Conservation (phyloP, 2,888 invertebrate species). For the Nymphalis c-album region DNA sequence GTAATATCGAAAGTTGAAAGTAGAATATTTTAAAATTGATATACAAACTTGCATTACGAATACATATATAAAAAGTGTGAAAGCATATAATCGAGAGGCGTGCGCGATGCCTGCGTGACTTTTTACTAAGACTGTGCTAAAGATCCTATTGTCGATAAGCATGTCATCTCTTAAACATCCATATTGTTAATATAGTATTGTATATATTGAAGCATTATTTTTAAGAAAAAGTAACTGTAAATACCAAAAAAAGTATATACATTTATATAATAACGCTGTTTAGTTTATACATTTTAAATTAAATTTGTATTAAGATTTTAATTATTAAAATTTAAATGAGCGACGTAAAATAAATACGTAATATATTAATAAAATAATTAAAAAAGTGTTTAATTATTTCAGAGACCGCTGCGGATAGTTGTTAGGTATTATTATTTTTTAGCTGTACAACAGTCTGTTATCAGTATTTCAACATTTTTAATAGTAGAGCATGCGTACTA, state of each 20-base stretch:
- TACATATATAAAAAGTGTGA: slow-evolving; percentile 29
- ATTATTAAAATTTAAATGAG: too few species aligned
- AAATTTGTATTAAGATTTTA: too few species aligned
- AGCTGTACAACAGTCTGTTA: neutral
- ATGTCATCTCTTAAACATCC: neutral
- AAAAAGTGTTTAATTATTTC: too few species aligned
- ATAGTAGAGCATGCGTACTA: slow-evolving; percentile 8
- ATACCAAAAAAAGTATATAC: neutral
- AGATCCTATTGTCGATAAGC: neutral
- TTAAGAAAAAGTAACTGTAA: neutral
- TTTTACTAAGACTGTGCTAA: slow-evolving; percentile 12
- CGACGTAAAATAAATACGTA: too few species aligned
- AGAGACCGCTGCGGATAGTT: too few species aligned
- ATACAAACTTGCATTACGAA: slow-evolving; percentile 20
- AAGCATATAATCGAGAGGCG: slow-evolving; percentile 29
- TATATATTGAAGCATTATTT: neutral
- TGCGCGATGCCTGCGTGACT: slow-evolving; percentile 20
- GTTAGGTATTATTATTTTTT: too few species aligned
- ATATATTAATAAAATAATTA: neutral
- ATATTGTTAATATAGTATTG: neutral
- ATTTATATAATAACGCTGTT: too few species aligned
- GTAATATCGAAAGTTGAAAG: slow-evolving; percentile 33
- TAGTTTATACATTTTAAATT: too few species aligned
- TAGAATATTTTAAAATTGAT: slow-evolving; percentile 25
- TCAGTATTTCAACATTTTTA: neutral